Percentiles rank a stretch among this genome's conserved stretches.
Conservation (phyloP, 2,797 vertebrate genomes). For the Phaenicophaeus curvirostris region DNA sequence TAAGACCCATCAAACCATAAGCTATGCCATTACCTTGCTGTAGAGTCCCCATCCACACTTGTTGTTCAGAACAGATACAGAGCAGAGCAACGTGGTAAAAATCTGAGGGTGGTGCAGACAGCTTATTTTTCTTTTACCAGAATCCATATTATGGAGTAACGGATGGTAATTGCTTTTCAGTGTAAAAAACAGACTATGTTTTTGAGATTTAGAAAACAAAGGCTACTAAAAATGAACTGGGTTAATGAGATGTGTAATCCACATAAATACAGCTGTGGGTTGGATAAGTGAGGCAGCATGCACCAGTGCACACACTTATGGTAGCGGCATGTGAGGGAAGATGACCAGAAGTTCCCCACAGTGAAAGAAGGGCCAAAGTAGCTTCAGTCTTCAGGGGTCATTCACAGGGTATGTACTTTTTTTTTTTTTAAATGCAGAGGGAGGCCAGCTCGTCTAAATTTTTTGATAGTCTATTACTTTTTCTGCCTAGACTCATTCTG, state of each 20-base stretch:
- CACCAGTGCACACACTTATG: fast-evolving
- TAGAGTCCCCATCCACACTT: not conserved
- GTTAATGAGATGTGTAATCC: not conserved
- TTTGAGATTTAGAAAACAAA: not conserved
- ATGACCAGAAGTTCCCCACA: not conserved
- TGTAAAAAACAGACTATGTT: fast-evolving
- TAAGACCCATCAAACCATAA: not conserved
- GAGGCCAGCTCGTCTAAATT: not conserved
- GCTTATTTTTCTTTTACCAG: not conserved
- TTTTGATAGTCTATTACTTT: not conserved
- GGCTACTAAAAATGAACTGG: not conserved
- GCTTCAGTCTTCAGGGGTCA: not conserved
- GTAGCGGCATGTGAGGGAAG: not conserved
- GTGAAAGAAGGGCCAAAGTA: not conserved
- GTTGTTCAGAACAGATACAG: not conserved
- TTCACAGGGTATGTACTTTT: not conserved
- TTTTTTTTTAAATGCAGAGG: not conserved
- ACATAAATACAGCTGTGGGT: not conserved
- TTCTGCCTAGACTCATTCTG: not conserved
- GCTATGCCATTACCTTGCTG: not conserved
- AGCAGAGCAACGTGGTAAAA: not conserved
- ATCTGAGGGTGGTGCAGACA: not conserved
- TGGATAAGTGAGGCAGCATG: fast-evolving
- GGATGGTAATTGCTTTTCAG: not conserved
- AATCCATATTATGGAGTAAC: not conserved